These are phyloP conservation scores for Lagorchestes hirsutus DNA, from an alignment of 2,797 vertebrate genomes.

Conservation along the genomic window DNA sequence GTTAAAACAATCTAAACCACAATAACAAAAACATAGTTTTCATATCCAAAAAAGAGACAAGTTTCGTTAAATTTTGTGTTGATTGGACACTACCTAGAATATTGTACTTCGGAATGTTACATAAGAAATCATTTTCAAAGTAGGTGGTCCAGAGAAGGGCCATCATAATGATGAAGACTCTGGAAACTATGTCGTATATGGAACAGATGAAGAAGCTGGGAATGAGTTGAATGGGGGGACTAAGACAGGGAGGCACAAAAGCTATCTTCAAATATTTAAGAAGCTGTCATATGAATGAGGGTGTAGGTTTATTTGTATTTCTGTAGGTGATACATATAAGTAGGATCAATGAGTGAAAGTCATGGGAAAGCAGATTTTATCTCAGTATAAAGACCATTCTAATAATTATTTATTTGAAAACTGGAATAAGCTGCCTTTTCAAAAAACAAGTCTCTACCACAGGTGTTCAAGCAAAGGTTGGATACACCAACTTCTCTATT, in stretches of 20 bases:
- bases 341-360: not conserved
- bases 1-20: not conserved
- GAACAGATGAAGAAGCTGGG: not conserved
- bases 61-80: not conserved
- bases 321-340: not conserved
- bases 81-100: not conserved
- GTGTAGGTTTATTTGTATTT: not conserved
- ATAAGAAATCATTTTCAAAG: not conserved
- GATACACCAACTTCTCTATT: not conserved
- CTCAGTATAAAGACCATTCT: not conserved
- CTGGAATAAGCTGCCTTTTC: not conserved
- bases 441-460: slow-evolving; percentile 13
- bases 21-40: not conserved
- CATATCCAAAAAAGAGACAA: not conserved
- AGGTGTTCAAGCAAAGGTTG: not conserved
- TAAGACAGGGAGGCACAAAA: not conserved
- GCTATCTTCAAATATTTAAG: not conserved
- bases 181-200: not conserved
- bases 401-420: slow-evolving; percentile 11
- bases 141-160: not conserved
- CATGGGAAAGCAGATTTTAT: not conserved
- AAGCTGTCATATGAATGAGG: not conserved
- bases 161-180: not conserved
- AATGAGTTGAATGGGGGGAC: not conserved
- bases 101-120: not conserved